Base-by-base conservation (phyloP, 2,113 vertebrate species). In the Falco punctatus region DNA sequence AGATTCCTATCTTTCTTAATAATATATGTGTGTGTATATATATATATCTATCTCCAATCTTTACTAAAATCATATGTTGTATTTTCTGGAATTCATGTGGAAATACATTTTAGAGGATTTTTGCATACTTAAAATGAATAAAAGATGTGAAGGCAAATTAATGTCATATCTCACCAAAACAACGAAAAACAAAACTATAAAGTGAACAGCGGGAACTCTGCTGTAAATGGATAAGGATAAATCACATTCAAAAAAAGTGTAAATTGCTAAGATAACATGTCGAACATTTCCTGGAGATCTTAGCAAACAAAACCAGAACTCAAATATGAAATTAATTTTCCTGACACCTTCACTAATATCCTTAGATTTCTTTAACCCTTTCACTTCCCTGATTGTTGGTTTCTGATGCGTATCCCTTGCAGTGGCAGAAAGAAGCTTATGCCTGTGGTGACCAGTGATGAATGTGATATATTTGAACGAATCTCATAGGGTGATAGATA, bases 51-150 rank as follows among this genome's bases (percentile, higher is more conserved):
- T 73, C 52, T 46, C 55, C 86, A 73, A 9, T 66, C 66, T 27
- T 57, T 92, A 92, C 87, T 96, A 49, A 97, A 89, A 89, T 22
- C 13, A 10, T 54, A 64, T 24, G n/a, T 13, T 78, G 10, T n/a
- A 33, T 91, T 96, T 97, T 93, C 54, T 82, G 77, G 91, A 91
- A 92, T 81, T 82, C 66, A 42, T 54, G 59, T 65, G 27, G 49
- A 54, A 81, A 96, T 64, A 52, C 40, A 15, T 71, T 95, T 90
- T 64, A 65, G 40, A 71, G 88, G 71, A 67, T 70, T 93, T 96
- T 81, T 96, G 69, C 65, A 86, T 85, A 65, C 69, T 77, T 96
- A 88, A 86, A 82, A 96, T 94, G 48, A 97, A 97, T 98, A 97
- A 94, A 97, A 93, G 87, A 97, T 94, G 58, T 62, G 59, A 83